Base-by-base conservation (phyloP, 2,797 vertebrate genomes). In the Poecile montanus region DNA sequence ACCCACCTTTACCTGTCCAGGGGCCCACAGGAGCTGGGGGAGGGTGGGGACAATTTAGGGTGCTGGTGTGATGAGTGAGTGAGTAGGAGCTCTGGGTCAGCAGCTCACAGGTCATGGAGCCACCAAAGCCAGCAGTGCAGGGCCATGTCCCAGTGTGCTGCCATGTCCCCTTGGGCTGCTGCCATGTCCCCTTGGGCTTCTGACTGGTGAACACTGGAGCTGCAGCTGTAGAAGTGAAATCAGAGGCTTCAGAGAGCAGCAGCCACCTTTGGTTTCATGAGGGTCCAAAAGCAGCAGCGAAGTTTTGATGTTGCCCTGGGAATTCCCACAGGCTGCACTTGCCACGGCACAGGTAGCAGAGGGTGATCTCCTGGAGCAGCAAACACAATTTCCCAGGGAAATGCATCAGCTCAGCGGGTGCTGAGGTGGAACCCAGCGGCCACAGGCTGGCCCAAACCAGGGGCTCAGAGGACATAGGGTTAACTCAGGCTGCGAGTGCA, bases 21-120 rank as follows among this genome's bases (percentile, higher is more conserved):
- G 38, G 45, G 19, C 32, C 12, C 8, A 3, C n/a, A 21, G 61
- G 56, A n/a, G 47, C 15, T 15, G 60, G 34, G 30, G 22, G 15
- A n/a, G 20, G 9, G 9, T 19, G 70, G 8, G 42, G 13, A 6
- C n/a, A 54, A 21, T 20, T 66, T 5, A 18, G 1, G 10, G 65
- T 57, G 30, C 36, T 32, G 42, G 3, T 34, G 26, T 11, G 54
- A 38, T 16, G 11, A 32, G 26, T 2, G 2, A 27, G 9, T 13
- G 2, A 27, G 9, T 13, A 3, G 16, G 74, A 78, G 50, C 45
- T 86, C 36, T 38, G 53, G 22, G 27, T 22, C 36, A 27, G 45
- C 36, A 66, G 40, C 29, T 32, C 0, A 0, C 11, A 11, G 60
- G 45, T 20, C 34, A 9, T 32, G 34, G n/a, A 34, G 81, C n/a